A percentile compares a stretch with the other conserved stretches of the same genome.
Evolutionary conservation across 2,113 vertebrate species (phyloP).

Genomic region (Eupsittula cactorum): DNA sequence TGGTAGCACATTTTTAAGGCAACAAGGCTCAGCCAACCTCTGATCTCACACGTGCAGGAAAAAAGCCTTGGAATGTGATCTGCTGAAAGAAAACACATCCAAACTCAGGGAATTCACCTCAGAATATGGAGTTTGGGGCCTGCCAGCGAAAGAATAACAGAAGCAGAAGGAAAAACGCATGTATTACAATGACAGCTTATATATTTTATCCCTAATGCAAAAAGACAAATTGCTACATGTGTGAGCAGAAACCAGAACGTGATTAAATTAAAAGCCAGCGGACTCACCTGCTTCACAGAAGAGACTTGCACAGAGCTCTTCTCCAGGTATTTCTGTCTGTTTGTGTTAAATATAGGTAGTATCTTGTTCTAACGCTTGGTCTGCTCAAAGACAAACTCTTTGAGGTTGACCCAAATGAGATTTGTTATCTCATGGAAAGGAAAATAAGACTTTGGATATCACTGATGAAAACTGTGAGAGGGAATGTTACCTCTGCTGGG

Average conservation of each 20-base stretch:
- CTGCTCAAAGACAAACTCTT: not conserved
- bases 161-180: slow-evolving; percentile 20
- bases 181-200: slow-evolving; percentile 25
- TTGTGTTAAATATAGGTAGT: not conserved
- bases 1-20: not conserved
- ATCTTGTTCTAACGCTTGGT: not conserved
- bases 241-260: slow-evolving; percentile 2
- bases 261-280: not conserved
- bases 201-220: slow-evolving; percentile 15
- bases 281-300: not conserved
- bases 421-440: not conserved
- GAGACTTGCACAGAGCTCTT: not conserved
- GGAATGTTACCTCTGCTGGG: not conserved
- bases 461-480: not conserved
- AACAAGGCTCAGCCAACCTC: not conserved
- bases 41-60: not conserved
- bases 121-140: not conserved
- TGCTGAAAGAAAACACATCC: not conserved
- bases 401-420: not conserved
- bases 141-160: slow-evolving; percentile 22
- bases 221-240: slow-evolving; percentile 10
- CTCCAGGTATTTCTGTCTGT: not conserved
- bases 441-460: not conserved
- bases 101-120: not conserved
- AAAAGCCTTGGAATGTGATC: slow-evolving; percentile 36